These are phyloP conservation scores for Maniola hyperantus DNA, from an alignment of 2,888 invertebrate genomes.

Conservation along the genomic window DNA sequence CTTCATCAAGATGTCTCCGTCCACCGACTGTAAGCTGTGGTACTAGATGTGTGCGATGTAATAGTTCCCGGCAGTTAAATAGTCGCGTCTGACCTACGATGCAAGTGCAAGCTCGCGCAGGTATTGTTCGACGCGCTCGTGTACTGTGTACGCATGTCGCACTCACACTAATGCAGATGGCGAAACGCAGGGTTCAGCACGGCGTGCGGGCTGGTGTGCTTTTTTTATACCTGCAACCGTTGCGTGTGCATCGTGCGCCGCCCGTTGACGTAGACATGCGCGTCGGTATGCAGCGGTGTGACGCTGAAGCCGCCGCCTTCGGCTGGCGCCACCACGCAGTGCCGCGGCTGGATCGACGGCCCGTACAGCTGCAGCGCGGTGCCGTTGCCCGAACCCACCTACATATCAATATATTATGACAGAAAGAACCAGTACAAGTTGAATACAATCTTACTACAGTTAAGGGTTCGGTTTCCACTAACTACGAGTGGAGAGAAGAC, in stretches of 20 bases:
- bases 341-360: slow-evolving; percentile 95
- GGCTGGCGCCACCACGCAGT: slow-evolving; percentile 96
- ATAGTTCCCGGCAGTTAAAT: too few relatives aligned
- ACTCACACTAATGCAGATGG: too few relatives aligned
- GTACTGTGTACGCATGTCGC: too few relatives aligned
- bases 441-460: background rate
- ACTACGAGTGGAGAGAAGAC: background rate
- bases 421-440: background rate
- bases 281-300: slow-evolving; percentile 96
- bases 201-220: too few relatives aligned
- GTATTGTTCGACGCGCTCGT: too few relatives aligned
- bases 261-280: slow-evolving; percentile 97
- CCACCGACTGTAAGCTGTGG: too few relatives aligned
- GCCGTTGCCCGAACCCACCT: slow-evolving; percentile 91
- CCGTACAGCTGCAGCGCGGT: slow-evolving; percentile 91
- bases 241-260: slow-evolving; percentile 96
- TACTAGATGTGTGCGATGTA: too few relatives aligned
- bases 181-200: too few relatives aligned
- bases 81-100: too few relatives aligned
- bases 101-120: too few relatives aligned
- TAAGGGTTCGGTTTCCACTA: background rate
- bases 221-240: slow-evolving; percentile 91
- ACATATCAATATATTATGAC: slow-evolving; percentile 20
- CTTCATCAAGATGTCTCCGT: too few relatives aligned
- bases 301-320: slow-evolving; percentile 96